Conservation (phyloP, 2,797 vertebrate species). For the Erethizon dorsatum region DNA sequence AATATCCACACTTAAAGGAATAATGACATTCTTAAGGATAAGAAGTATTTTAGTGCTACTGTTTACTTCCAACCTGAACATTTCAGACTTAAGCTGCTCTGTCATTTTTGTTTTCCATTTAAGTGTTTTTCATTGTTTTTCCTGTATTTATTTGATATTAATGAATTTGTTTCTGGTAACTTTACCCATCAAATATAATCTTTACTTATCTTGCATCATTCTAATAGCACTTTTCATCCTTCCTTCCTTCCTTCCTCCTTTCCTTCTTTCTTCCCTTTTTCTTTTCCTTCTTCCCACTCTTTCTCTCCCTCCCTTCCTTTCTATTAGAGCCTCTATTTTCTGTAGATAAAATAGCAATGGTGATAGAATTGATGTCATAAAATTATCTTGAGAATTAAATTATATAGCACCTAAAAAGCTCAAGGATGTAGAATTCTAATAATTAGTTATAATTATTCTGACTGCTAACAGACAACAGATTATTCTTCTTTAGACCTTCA, state of each 20-base stretch:
- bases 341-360: not conserved
- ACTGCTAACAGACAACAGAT: not conserved
- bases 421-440: not conserved
- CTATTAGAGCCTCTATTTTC: not conserved
- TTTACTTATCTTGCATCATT: not conserved
- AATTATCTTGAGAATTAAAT: not conserved
- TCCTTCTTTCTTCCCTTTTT: not conserved
- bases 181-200: not conserved
- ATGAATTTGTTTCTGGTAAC: not conserved
- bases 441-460: not conserved
- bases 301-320: not conserved
- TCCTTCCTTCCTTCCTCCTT: too few relatives aligned
- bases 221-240: not conserved
- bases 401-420: not conserved
- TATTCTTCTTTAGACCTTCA: not conserved
- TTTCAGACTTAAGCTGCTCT: not conserved
- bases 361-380: not conserved
- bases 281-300: not conserved
- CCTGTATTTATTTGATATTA: not conserved
- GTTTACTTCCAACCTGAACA: not conserved
- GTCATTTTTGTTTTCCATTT: not conserved
- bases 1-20: not conserved
- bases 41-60: not conserved
- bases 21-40: not conserved
- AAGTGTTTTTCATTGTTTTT: not conserved